These are phyloP conservation scores for Scaeva pyrastri DNA, from an alignment of 2,888 invertebrate species.

Conservation along the genomic window DNA sequence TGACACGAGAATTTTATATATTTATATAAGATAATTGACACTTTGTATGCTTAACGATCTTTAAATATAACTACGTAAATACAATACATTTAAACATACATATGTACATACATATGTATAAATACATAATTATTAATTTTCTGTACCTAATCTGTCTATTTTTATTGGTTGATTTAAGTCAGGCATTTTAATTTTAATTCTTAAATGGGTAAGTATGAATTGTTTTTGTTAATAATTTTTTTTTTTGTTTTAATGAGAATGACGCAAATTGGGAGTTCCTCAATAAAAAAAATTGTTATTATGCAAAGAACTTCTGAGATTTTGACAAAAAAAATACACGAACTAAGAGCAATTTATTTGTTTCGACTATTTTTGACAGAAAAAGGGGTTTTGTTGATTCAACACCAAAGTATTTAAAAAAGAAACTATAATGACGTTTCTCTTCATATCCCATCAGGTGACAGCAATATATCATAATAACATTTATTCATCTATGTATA, in stretches of 20 bases:
- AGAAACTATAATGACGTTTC: background rate
- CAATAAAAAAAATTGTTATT: background rate
- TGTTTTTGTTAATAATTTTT: background rate
- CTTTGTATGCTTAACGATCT: slow-evolving; percentile 27
- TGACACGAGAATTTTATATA: too few species aligned
- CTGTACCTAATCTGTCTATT: too few species aligned
- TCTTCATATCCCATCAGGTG: background rate
- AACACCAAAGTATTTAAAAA: background rate
- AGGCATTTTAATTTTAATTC: background rate
- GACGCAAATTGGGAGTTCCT: slow-evolving; percentile 24
- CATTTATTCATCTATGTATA: background rate
- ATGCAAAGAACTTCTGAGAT: background rate
- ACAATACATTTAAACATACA: background rate
- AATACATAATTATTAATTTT: too few species aligned
- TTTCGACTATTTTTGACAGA: too few species aligned
- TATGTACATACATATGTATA: background rate
- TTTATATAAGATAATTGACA: slow-evolving; percentile 24
- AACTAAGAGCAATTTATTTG: too few species aligned
- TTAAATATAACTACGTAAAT: background rate
- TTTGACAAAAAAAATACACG: too few species aligned
- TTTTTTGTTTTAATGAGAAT: slow-evolving; percentile 21
- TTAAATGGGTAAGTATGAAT: slow-evolving; percentile 1
- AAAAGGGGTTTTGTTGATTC: too few species aligned
- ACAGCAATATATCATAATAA: background rate
- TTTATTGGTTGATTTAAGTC: too few species aligned